phyloP scores from a whole-genome alignment of 2,797 vertebrate genomes.

The Rhinophrynus dorsalis region DNA sequence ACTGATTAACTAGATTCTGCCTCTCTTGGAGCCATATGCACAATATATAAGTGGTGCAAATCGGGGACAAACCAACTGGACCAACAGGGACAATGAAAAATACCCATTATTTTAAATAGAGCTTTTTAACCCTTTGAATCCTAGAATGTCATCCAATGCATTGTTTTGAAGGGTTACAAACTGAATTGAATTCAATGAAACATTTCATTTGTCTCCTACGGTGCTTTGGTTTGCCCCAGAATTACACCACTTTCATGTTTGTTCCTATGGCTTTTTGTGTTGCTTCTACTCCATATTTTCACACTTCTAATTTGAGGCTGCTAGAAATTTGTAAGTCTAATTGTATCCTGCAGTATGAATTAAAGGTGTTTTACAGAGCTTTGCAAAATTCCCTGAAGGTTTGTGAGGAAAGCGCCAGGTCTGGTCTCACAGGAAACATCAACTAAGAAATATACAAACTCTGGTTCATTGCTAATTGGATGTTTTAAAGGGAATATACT shows the following conservation, averaged over 20 bases:
- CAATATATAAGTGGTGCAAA: too few relatives aligned
- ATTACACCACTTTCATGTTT: too few relatives aligned
- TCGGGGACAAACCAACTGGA: too few relatives aligned
- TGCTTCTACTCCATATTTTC: too few relatives aligned
- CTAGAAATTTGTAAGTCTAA: conserved; percentile 39
- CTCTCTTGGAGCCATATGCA: conserved; percentile 41
- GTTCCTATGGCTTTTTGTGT: too few relatives aligned
- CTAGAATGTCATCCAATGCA: too few relatives aligned
- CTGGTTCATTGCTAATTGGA: conserved; percentile 2
- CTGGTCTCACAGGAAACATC: conserved; percentile 13
- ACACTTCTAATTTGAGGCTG: conserved; percentile 41
- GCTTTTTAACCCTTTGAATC: too few relatives aligned
- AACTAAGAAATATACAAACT: conserved; percentile 29
- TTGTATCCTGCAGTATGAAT: conserved; percentile 29
- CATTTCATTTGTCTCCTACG: too few relatives aligned
- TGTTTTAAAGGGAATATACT: conserved; percentile 23
- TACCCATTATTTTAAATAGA: too few relatives aligned
- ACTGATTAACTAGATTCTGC: conserved; percentile 43
- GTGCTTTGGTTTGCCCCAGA: too few relatives aligned
- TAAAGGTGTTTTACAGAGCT: conserved; percentile 25
- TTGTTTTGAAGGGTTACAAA: conserved; percentile 33
- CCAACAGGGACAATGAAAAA: too few relatives aligned
- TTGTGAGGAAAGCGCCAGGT: conserved; percentile 4
- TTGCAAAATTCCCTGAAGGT: conserved; percentile 41
- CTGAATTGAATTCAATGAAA: too few relatives aligned